phyloP scores from a whole-genome alignment of 2,888 invertebrate species.

The Geophilus truncorum region DNA sequence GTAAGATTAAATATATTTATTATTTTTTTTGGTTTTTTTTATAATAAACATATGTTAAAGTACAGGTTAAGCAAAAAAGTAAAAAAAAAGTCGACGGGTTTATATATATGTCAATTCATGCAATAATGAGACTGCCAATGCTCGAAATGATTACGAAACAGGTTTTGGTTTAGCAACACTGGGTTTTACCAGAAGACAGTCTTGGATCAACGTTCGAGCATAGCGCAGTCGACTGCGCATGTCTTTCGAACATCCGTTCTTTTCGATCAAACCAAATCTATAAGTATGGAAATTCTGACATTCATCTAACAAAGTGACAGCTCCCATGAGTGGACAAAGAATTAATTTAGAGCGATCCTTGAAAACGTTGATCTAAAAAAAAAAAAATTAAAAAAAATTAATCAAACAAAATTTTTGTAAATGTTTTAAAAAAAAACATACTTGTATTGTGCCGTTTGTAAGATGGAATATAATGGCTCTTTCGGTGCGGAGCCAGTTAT shows the following conservation, averaged over 20 bases:
- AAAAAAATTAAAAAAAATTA: not conserved
- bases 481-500: conserved; percentile 94
- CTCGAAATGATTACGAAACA: not conserved
- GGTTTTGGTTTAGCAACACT: not conserved
- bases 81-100: no score
- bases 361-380: conserved; percentile 84
- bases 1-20: conserved; percentile 47
- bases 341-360: conserved; percentile 96
- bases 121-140: no score
- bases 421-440: no score
- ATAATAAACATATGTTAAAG: not conserved
- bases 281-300: conserved; percentile 89
- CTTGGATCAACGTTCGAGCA: conserved; percentile 62
- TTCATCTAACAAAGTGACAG: conserved; percentile 92
- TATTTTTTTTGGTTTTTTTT: not conserved
- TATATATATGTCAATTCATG: no score
- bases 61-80: no score
- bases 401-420: no score
- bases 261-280: conserved; percentile 61
- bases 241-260: conserved; percentile 50
- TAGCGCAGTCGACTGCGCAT: conserved; percentile 49
- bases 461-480: conserved; percentile 95
- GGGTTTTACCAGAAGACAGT: conserved; percentile 35
- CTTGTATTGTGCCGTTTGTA: conserved; percentile 95
- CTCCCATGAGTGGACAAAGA: conserved; percentile 94